phyloP scores from a whole-genome alignment of 30 jellyfish, hydroid and myxozoan genomes.

The Turritopsis dohrnii region DNA sequence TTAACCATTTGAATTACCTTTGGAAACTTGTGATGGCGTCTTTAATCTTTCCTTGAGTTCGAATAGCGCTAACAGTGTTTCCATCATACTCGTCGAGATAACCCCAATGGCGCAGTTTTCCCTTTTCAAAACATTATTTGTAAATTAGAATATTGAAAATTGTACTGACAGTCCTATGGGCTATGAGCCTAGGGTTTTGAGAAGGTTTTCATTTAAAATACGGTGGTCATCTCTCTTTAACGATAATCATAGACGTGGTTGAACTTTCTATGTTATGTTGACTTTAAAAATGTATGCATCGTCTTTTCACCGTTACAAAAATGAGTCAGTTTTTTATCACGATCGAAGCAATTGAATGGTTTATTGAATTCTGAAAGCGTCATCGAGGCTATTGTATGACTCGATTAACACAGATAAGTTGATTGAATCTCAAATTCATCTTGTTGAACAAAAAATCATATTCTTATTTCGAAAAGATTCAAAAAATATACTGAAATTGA shows the following conservation, averaged over 20 bases:
- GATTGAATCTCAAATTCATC: neutral
- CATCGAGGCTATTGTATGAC: neutral
- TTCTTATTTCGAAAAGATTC: too few relatives aligned
- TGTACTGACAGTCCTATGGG: neutral
- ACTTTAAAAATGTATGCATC: neutral
- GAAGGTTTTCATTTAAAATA: too few relatives aligned
- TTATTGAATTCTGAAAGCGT: neutral
- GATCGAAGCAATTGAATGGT: too few relatives aligned
- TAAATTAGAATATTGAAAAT: neutral
- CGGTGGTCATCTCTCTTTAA: neutral
- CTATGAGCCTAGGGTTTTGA: neutral
- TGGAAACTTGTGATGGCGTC: neutral
- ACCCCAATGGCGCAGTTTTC: neutral
- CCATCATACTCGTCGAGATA: neutral
- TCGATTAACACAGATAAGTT: neutral
- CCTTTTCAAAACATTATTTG: neutral
- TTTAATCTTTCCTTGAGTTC: neutral
- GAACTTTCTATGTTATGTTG: neutral
- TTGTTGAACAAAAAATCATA: neutral
- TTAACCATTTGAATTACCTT: neutral
- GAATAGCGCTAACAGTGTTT: neutral
- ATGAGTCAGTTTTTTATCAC: too few relatives aligned
- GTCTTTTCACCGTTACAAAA: neutral
- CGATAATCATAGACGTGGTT: neutral
- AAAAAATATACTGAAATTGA: too few relatives aligned